A percentile compares a stretch with the other conserved stretches of the same genome.
These are phyloP conservation scores for Porites cylindrica DNA, from an alignment of 92 coral and sea anemone genomes.

Conservation along the genomic window DNA sequence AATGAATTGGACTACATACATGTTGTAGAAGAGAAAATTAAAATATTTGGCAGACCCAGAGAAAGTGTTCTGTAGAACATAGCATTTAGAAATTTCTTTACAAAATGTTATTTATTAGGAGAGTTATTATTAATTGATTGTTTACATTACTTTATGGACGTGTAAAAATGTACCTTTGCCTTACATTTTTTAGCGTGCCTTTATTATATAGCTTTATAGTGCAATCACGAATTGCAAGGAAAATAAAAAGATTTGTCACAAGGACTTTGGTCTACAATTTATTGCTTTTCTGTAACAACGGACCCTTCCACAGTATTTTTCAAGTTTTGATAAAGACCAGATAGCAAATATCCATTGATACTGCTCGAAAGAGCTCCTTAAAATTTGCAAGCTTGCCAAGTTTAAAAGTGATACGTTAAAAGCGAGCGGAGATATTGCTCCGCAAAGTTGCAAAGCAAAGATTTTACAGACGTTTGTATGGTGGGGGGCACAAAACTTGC, in stretches of 20 bases:
- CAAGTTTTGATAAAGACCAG: no score
- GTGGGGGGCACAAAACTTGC: no score
- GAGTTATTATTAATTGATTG: background rate
- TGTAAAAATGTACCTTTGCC: background rate
- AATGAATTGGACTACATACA: background rate
- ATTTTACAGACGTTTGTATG: no score
- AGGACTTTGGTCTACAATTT: background rate
- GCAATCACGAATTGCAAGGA: background rate
- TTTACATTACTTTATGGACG: background rate
- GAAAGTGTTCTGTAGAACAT: slow-evolving; percentile 1
- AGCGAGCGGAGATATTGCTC: no score
- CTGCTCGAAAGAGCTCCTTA: no score
- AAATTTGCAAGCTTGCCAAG: no score
- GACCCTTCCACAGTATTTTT: no score
- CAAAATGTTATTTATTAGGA: slow-evolving; percentile 33
- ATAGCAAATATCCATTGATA: no score
- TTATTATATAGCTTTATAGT: slow-evolving; percentile 12
- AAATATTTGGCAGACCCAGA: slow-evolving; percentile 8
- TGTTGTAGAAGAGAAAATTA: background rate
- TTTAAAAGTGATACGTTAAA: no score
- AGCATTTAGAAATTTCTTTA: slow-evolving; percentile 1
- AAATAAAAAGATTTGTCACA: slow-evolving; percentile 6
- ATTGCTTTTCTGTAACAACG: background rate
- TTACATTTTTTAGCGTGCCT: background rate
- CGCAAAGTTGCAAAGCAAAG: no score